Evolutionary conservation across 2,113 vertebrate species (phyloP), one percentile per base, ranked within the genome.

Genomic region (Nettapus auritus): DNA sequence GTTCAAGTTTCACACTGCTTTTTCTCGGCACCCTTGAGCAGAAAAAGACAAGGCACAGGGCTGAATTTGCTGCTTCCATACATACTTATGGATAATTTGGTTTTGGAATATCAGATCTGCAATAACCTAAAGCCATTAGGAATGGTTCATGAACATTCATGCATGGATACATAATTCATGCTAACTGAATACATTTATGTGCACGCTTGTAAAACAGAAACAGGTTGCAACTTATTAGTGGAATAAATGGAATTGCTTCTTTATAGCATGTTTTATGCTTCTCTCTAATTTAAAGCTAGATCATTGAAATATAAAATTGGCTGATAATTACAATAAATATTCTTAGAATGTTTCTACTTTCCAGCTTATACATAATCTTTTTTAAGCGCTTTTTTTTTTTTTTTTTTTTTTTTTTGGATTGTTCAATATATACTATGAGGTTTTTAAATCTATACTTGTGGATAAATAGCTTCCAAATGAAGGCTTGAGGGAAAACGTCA

Each of bases 151-250:
- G 94, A 93, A 84, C 88, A 11, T 78, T 94, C 60, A 86, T 91
- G 90, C 76, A 83, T 62, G 88, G 60, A 78, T 91, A 42, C 15
- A 13, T 88, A 96, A 96, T 93, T 94, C 68, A 86, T 60, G 55
- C 52, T 94, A 95, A 85, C 91, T 46, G 88, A 50, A 92, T 80
- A 31, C 50, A 15, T 95, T 96, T 94, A 83, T 55, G 40, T 60
- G 55, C 44, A 2, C 0, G 10, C 89, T 79, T 55, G 16, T 78
- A 80, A 94, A 97, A 92, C 0, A 7, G 77, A 94, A 96, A 79
- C 92, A 93, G 83, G 88, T 94, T 94, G 88, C 88, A 91, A 67
- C 48, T 85, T 93, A 81, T 91, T 90, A 80, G 89, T 75, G 75
- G 86, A 87, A 96, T 83, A 87, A 92, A 95, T 80, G 79, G 59